Evolutionary conservation across 2,888 invertebrate genomes (phyloP).

Genomic region (Onchidella celtica): DNA sequence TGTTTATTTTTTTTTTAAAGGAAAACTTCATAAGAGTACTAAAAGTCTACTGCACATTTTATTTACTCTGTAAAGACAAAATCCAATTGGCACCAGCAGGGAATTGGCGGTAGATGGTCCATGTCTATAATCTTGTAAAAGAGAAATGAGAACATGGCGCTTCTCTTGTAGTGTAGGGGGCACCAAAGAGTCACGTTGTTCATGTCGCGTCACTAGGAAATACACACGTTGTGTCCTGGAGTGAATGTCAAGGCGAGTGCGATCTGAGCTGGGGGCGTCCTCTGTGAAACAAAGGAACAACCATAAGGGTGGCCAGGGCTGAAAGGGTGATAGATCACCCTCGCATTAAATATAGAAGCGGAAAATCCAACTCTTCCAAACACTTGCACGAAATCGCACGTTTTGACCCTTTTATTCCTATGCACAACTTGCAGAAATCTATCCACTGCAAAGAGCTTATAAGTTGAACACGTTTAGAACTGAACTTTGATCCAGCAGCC

Average conservation of each 20-base stretch:
- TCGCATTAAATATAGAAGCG: no score
- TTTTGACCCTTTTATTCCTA: no score
- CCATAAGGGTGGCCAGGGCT: no score
- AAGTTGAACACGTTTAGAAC: no score
- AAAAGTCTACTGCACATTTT: background rate
- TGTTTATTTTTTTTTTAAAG: no score
- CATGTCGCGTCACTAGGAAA: slow-evolving; percentile 64
- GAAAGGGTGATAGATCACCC: no score
- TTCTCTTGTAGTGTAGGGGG: slow-evolving; percentile 65
- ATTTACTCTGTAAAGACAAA: slow-evolving; percentile 72
- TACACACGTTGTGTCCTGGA: slow-evolving; percentile 66
- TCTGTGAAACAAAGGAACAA: slow-evolving; percentile 55
- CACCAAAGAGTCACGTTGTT: slow-evolving; percentile 64
- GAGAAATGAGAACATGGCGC: slow-evolving; percentile 73
- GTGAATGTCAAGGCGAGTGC: slow-evolving; percentile 60
- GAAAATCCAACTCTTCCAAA: no score
- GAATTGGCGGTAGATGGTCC: slow-evolving; percentile 68
- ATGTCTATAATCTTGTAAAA: slow-evolving; percentile 75
- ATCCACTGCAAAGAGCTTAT: no score
- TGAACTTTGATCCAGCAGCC: no score
- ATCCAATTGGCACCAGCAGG: slow-evolving; percentile 71
- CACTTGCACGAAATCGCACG: no score
- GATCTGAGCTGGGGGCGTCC: slow-evolving; percentile 56
- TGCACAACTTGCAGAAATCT: no score
- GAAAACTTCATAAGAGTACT: no score